These are phyloP conservation scores for Diplogasteroides magnus DNA, from an alignment of 1,140 invertebrate genomes.

Conservation along the genomic window DNA sequence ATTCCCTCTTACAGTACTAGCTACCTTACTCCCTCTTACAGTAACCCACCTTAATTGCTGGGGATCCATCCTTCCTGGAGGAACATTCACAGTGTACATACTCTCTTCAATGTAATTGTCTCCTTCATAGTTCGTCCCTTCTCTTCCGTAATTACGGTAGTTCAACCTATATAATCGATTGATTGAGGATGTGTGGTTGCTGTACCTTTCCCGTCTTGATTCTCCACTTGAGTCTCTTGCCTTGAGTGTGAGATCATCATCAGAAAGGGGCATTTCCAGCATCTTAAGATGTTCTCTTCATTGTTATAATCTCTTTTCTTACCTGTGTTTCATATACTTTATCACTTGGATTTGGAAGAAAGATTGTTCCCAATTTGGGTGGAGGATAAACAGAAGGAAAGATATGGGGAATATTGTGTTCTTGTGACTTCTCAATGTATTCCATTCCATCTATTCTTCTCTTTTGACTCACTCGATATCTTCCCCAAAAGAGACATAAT, in stretches of 20 bases:
- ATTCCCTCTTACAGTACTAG: no score
- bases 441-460: neutral
- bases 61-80: no score
- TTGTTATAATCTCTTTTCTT: neutral
- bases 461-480: slow-evolving; percentile 29
- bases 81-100: slow-evolving; percentile 47
- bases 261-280: slow-evolving; percentile 51
- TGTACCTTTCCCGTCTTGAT: neutral
- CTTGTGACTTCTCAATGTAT: neutral
- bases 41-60: no score
- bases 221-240: slow-evolving; percentile 18
- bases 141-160: slow-evolving; percentile 25
- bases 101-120: slow-evolving; percentile 42
- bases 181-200: slow-evolving; percentile 27
- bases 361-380: slow-evolving; percentile 21
- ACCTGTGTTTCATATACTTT: slow-evolving; percentile 50
- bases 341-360: slow-evolving; percentile 23
- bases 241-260: slow-evolving; percentile 48
- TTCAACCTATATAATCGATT: slow-evolving; percentile 41
- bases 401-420: slow-evolving; percentile 2
- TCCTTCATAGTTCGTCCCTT: neutral
- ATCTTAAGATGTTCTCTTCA: slow-evolving; percentile 31
- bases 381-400: slow-evolving; percentile 23
- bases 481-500: slow-evolving; percentile 33
- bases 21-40: no score